Evolutionary conservation across 2,888 invertebrate species (phyloP), one percentile per base, ranked within the genome.

Genomic region (Sinhomidia bicolor): DNA sequence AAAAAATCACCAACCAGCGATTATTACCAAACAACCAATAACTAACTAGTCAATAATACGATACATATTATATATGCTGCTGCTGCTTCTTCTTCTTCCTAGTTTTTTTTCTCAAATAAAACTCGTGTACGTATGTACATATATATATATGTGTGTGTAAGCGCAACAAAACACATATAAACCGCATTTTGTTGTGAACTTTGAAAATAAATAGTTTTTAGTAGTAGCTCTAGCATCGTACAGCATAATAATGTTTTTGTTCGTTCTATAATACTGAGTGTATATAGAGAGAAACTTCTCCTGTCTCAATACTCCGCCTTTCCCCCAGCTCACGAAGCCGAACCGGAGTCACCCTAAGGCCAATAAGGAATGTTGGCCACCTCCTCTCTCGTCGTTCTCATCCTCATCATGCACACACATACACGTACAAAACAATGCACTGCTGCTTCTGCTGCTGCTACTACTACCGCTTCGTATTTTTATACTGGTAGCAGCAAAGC

Each of bases 341-440:
- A 83, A 51, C 57, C 88, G 88, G 88, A 88, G 88, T 88, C 51
- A 88, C 41, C 88, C 88, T 88, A 88, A 88, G 88, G 88, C 88
- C 88, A 88, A 88, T 88, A 88, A 88, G 88, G 88, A 88, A 88
- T 88, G 88, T 88, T 88, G 88, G 88, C 88, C 88, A 88, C 88
- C 88, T 88, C 88, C 88, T 88, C 88, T 88, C 78, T 65, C 47
- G 65, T 82, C 41, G n/a, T n/a, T n/a, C 83, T 51, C 54, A 57
- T 85, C 32, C 44, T 84, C 74, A 29, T 76, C 76, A 23, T 79
- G 79, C 79, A 57, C 32, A 79, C 32, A 57, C 32, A 51, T n/a
- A 51, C 51, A 51, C 51, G n/a, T 51, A 51, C 51, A 51, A 26
- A 65, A 26, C 14, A 36, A 29, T 36, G 32, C 17, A 32, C 68